Conservation (phyloP, 2,113 vertebrate genomes). For the Nycticorax nycticorax region DNA sequence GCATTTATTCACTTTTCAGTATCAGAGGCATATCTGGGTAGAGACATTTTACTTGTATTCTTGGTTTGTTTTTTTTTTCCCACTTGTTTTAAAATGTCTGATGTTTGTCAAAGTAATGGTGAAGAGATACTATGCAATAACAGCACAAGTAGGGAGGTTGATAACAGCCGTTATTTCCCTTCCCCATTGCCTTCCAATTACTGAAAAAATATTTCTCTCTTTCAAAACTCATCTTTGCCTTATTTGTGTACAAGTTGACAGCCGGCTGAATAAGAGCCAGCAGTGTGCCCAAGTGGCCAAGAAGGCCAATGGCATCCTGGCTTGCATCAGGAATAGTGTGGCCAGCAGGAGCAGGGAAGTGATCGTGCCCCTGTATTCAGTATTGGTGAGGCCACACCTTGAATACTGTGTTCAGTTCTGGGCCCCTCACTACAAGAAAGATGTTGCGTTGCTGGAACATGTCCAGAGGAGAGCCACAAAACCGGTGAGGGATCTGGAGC, state of each 20-base stretch:
- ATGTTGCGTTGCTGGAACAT: too few relatives aligned
- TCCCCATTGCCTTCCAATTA: not conserved
- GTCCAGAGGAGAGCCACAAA: too few relatives aligned
- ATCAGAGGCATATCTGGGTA: not conserved
- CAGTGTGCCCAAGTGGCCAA: too few relatives aligned
- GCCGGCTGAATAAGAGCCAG: too few relatives aligned
- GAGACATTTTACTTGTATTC: not conserved
- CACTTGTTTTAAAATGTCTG: not conserved
- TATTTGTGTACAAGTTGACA: not conserved
- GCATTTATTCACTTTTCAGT: not conserved
- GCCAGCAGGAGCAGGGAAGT: too few relatives aligned
- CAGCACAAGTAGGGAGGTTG: not conserved
- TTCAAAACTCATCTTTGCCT: not conserved
- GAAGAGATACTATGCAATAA: not conserved
- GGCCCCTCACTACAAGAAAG: too few relatives aligned
- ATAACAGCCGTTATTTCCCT: not conserved
- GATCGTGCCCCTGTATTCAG: too few relatives aligned
- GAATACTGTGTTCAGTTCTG: too few relatives aligned
- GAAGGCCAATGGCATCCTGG: too few relatives aligned
- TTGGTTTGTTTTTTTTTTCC: not conserved
- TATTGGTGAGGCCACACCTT: too few relatives aligned
- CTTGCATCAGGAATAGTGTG: too few relatives aligned
- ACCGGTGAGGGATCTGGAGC: too few relatives aligned
- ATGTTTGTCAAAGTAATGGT: not conserved
- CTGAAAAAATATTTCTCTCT: not conserved